A percentile compares a stretch with the other conserved stretches of the same genome.
Conservation (phyloP, 2,888 invertebrate species). For the Leucoma salicis region DNA sequence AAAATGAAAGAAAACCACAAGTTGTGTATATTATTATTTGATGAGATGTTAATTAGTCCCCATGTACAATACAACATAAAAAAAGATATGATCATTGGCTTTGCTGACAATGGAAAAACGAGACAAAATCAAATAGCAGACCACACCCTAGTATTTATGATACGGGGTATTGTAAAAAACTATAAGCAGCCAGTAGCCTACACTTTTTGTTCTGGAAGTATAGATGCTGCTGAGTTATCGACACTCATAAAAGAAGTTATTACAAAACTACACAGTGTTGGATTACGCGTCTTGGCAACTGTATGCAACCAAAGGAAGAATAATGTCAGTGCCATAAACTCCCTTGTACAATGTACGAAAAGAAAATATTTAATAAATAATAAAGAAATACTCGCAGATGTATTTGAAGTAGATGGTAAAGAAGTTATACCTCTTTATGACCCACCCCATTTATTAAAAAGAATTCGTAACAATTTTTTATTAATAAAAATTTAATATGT, state of each 20-base stretch:
- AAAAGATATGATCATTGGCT: conserved; percentile 29
- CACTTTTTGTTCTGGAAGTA: conserved; percentile 3
- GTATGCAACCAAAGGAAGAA: conserved; percentile 8
- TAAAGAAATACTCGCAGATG: background rate
- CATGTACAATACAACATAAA: conserved; percentile 27
- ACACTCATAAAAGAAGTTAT: background rate
- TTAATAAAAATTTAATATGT: background rate
- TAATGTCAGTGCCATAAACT: conserved; percentile 8
- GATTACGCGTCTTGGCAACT: conserved; percentile 1
- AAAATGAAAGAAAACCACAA: conserved; percentile 22
- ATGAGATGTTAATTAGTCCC: conserved; percentile 31
- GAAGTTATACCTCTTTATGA: conserved; percentile 9
- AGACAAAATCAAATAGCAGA: conserved; percentile 23
- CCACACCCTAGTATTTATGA: conserved; percentile 3
- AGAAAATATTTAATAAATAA: background rate
- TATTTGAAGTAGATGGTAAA: conserved; percentile 2
- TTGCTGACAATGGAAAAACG: conserved; percentile 26
- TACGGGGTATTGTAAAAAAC: conserved; percentile 4
- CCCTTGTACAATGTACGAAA: conserved; percentile 1
- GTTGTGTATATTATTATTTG: conserved; percentile 32
- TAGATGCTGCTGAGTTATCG: conserved; percentile 1
- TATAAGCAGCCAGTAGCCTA: conserved; percentile 11
- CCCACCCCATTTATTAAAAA: background rate
- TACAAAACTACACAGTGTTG: background rate
- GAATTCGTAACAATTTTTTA: background rate